Percentiles rank a stretch among this genome's conserved stretches.
These are phyloP conservation scores for Catharus bicknelli DNA, from an alignment of 2,113 vertebrate genomes.

Conservation along the genomic window DNA sequence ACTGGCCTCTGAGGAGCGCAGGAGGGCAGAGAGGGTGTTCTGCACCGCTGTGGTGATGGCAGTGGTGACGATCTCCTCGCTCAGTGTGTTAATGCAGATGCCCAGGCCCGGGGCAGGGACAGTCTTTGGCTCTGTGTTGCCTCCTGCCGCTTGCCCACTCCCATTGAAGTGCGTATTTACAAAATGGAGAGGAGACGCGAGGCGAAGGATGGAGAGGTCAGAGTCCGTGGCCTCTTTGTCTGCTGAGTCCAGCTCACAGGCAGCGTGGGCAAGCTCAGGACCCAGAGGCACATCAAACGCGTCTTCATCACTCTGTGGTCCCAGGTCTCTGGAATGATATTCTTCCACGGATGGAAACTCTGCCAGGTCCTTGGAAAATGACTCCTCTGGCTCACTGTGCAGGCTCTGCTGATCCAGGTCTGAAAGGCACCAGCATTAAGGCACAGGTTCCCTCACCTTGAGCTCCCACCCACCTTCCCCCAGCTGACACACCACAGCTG, in stretches of 20 bases:
- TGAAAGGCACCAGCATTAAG: constrained; percentile 65
- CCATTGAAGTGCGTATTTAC: constrained; percentile 99
- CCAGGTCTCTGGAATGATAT: constrained; percentile 78
- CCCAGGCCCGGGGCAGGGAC: constrained; percentile 54
- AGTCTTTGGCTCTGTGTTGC: background rate
- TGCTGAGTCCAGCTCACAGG: constrained; percentile 65
- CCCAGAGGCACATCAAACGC: constrained; percentile 67
- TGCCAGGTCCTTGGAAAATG: constrained; percentile 84
- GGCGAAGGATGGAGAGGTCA: constrained; percentile 84
- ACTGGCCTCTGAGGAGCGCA: constrained; percentile 77
- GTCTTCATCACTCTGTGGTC: constrained; percentile 58
- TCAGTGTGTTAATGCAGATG: constrained; percentile 80
- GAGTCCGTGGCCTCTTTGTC: constrained; percentile 67
- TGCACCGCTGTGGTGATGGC: constrained; percentile 86
- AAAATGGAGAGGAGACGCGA: constrained; percentile 94
- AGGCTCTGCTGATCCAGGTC: constrained; percentile 94
- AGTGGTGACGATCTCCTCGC: constrained; percentile 86
- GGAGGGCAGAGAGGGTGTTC: constrained; percentile 86
- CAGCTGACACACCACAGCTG: background rate
- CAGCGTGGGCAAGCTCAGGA: constrained; percentile 59
- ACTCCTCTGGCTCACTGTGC: constrained; percentile 90
- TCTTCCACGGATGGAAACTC: constrained; percentile 86
- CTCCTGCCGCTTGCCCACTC: constrained; percentile 50
- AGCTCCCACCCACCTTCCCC: background rate
- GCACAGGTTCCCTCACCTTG: background rate